These are phyloP conservation scores for Plusia festucae DNA, from an alignment of 2,888 invertebrate species.

Conservation along the genomic window DNA sequence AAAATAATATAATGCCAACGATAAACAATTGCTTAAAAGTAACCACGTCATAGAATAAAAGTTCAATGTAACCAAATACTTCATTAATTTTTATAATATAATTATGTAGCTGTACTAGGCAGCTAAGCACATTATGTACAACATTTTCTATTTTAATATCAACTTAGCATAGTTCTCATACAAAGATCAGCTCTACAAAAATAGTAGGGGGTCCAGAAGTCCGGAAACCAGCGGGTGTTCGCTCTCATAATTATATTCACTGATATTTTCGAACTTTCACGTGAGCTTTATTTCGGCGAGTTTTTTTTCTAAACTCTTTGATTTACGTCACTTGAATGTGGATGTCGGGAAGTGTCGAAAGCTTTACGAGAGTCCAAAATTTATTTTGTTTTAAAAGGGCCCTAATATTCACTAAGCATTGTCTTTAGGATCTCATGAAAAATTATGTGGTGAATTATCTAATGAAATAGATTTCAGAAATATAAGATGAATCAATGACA, in stretches of 20 bases:
- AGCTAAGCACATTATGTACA: not conserved
- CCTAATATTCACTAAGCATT: slow-evolving; percentile 64
- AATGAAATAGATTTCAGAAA: slow-evolving; percentile 14
- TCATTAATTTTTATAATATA: too few species aligned
- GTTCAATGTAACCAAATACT: too few species aligned
- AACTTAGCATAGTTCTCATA: not conserved
- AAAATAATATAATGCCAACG: too few species aligned
- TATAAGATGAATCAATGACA: not conserved
- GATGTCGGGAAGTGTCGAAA: slow-evolving; percentile 82
- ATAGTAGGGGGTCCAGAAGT: slow-evolving; percentile 74
- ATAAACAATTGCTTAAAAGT: too few species aligned
- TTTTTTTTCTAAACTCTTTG: slow-evolving; percentile 86
- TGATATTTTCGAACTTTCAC: slow-evolving; percentile 88
- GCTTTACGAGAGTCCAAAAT: slow-evolving; percentile 81
- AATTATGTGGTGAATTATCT: slow-evolving; percentile 48
- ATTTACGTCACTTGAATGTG: slow-evolving; percentile 85
- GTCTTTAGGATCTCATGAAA: slow-evolving; percentile 61
- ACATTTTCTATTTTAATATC: not conserved
- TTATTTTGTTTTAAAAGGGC: slow-evolving; percentile 84
- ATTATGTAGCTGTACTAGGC: too few species aligned
- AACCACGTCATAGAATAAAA: too few species aligned
- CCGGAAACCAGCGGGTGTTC: slow-evolving; percentile 88
- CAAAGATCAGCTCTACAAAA: slow-evolving; percentile 52
- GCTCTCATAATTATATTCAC: slow-evolving; percentile 87
- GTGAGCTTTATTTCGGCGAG: slow-evolving; percentile 84